Evolutionary conservation across 2,797 vertebrate species (phyloP).

Genomic region (Poecilia gillii): DNA sequence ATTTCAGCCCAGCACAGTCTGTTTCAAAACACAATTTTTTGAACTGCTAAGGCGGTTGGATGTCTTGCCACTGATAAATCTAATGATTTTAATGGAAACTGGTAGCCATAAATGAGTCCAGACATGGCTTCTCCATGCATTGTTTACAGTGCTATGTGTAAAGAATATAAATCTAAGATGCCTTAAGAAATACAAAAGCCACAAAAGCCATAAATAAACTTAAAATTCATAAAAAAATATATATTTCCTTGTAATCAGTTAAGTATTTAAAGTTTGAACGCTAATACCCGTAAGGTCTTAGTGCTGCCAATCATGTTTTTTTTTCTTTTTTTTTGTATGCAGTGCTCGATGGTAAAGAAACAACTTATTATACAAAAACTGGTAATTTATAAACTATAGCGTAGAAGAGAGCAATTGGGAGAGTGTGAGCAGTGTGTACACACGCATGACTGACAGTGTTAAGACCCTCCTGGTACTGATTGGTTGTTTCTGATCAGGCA

Average conservation of each 20-base stretch:
- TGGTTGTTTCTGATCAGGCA: no score
- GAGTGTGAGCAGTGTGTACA: no score
- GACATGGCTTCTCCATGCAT: background rate
- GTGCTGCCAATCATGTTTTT: no score
- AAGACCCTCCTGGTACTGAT: no score
- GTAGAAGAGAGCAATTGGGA: no score
- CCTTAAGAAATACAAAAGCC: background rate
- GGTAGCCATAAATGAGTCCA: background rate
- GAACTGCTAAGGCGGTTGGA: slow-evolving; percentile 37
- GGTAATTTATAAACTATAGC: no score
- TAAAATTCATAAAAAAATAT: background rate
- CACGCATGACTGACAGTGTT: no score
- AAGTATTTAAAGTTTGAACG: no score
- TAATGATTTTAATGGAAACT: slow-evolving; percentile 16
- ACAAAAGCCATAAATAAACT: background rate
- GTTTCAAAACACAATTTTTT: slow-evolving; percentile 55
- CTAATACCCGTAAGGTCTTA: no score
- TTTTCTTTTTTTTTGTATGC: no score
- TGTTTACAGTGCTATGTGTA: background rate
- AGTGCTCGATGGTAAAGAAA: no score
- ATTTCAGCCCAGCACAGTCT: slow-evolving; percentile 49
- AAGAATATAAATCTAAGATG: background rate
- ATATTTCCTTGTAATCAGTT: background rate
- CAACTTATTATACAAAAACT: no score
- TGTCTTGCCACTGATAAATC: slow-evolving; percentile 18